phyloP scores from a whole-genome alignment of 2,797 vertebrate genomes.

The Chloroceryle amazona region DNA sequence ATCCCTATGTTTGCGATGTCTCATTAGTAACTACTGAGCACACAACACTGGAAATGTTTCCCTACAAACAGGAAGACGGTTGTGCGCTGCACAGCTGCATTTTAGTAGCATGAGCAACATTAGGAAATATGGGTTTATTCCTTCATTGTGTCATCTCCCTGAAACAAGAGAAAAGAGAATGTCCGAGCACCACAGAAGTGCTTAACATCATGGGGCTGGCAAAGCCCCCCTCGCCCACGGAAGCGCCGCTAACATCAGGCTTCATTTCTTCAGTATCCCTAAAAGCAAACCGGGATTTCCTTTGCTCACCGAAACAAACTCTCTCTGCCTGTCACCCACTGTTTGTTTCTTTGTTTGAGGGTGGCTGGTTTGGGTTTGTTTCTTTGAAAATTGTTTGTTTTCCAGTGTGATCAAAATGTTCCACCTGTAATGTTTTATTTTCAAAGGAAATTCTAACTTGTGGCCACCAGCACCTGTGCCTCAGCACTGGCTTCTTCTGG shows the following conservation, averaged over 20 bases:
- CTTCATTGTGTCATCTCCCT: not conserved
- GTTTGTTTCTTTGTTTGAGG: not conserved
- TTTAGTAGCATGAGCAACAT: not conserved
- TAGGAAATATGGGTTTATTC: not conserved
- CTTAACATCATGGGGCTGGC: not conserved
- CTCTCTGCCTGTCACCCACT: not conserved
- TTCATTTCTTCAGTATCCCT: not conserved
- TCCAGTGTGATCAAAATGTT: not conserved
- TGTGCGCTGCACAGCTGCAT: not conserved
- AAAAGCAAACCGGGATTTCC: not conserved
- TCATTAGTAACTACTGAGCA: not conserved
- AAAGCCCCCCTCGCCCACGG: not conserved
- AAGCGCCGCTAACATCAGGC: not conserved
- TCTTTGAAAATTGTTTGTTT: not conserved
- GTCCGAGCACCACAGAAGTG: not conserved
- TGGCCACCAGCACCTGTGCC: not conserved
- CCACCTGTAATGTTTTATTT: not conserved
- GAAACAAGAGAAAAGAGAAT: not conserved
- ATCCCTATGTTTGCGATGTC: not conserved
- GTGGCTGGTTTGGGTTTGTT: not conserved
- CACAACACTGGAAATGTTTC: not conserved
- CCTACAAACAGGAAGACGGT: not conserved
- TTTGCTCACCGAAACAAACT: not conserved
- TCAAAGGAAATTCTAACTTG: not conserved
- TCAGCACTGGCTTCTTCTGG: not conserved